Evolutionary conservation across 2,888 invertebrate species (phyloP).

Genomic region (Noctuana brunneofusca): DNA sequence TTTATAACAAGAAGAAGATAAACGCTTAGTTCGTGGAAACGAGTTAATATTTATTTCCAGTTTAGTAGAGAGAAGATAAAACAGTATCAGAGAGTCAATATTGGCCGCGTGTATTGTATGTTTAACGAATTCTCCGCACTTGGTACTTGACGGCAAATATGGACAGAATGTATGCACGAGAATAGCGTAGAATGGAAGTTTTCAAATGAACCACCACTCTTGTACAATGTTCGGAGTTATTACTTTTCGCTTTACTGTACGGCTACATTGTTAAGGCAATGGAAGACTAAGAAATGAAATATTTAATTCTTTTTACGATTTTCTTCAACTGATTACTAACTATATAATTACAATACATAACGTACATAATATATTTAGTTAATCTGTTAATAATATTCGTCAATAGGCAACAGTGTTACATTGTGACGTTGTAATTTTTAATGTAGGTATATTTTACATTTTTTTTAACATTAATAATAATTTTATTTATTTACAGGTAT

Average conservation of each 20-base stretch:
- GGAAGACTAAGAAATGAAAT: too few relatives aligned
- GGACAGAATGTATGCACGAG: slow-evolving; percentile 9
- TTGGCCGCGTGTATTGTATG: slow-evolving; percentile 36
- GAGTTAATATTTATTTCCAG: slow-evolving; percentile 33
- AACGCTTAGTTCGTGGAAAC: slow-evolving; percentile 25
- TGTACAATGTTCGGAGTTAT: neutral
- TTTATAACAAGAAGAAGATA: neutral
- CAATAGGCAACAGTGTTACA: too few relatives aligned
- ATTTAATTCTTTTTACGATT: too few relatives aligned
- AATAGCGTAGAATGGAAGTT: slow-evolving; percentile 11
- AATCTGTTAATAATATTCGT: too few relatives aligned
- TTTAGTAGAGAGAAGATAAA: slow-evolving; percentile 35
- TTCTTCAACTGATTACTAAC: too few relatives aligned
- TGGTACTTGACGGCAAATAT: slow-evolving; percentile 11
- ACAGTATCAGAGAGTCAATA: slow-evolving; percentile 41
- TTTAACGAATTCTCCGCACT: slow-evolving; percentile 37
- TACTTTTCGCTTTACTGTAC: neutral
- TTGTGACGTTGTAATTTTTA: too few relatives aligned
- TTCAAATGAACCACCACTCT: slow-evolving; percentile 1
- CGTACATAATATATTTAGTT: too few relatives aligned
- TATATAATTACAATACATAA: too few relatives aligned
- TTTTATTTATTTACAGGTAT: too few relatives aligned
- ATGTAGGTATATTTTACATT: too few relatives aligned
- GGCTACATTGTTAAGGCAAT: neutral
- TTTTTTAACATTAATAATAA: too few relatives aligned